phyloP scores from a whole-genome alignment of 2,888 invertebrate species.

The Margaritifera margaritifera region DNA sequence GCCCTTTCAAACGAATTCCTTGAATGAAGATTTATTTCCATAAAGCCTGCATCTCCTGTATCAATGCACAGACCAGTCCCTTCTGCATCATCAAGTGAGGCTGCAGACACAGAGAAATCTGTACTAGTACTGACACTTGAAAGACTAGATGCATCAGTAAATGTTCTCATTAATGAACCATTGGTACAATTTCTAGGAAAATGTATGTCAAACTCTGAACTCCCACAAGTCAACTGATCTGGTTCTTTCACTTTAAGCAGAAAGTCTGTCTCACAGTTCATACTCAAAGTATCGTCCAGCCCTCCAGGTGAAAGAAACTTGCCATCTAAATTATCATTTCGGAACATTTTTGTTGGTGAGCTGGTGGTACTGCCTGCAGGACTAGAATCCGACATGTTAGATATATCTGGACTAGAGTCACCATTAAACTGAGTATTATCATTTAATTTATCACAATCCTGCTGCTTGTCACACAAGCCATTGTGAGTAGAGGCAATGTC shows the following conservation, averaged over 20 bases:
- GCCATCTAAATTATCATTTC: slow-evolving; percentile 27
- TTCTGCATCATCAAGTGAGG: slow-evolving; percentile 58
- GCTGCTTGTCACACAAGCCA: slow-evolving; percentile 1
- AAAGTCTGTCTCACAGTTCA: slow-evolving; percentile 44
- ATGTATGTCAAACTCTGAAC: slow-evolving; percentile 56
- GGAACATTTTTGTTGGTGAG: slow-evolving; percentile 40
- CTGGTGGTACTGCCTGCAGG: slow-evolving; percentile 18
- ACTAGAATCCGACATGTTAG: slow-evolving; percentile 9
- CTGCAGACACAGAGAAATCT: slow-evolving; percentile 64
- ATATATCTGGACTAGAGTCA: slow-evolving; percentile 13
- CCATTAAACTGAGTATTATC: slow-evolving; percentile 11
- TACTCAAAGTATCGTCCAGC: slow-evolving; percentile 43
- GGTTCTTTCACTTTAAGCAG: slow-evolving; percentile 45
- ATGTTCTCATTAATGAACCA: slow-evolving; percentile 51
- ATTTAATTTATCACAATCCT: slow-evolving; percentile 3
- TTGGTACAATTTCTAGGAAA: slow-evolving; percentile 47
- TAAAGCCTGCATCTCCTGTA: slow-evolving; percentile 65
- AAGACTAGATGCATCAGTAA: slow-evolving; percentile 65
- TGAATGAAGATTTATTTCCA: slow-evolving; percentile 66
- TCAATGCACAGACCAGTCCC: slow-evolving; percentile 53
- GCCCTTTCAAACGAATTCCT: slow-evolving; percentile 63
- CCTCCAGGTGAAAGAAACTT: slow-evolving; percentile 20
- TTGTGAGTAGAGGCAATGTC: slow-evolving; percentile 6
- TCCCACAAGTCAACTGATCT: slow-evolving; percentile 54
- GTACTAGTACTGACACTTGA: slow-evolving; percentile 68